phyloP scores from a whole-genome alignment of 92 coral and sea anemone genomes.

The Parazoanthus atlanticus region DNA sequence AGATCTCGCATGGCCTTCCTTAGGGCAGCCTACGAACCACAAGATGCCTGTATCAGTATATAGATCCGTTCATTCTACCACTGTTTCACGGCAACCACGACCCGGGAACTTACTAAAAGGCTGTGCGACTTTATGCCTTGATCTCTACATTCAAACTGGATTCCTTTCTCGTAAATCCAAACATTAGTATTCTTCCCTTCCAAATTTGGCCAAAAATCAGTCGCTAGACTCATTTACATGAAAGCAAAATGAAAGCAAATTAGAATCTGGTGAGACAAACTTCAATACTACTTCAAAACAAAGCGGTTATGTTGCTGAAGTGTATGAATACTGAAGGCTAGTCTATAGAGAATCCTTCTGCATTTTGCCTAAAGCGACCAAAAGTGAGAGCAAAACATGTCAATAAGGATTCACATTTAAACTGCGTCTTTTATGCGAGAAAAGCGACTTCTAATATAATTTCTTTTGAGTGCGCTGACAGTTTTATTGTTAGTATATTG shows the following conservation, averaged over 20 bases:
- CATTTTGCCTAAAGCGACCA: not conserved
- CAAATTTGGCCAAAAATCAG: slow-evolving; percentile 3
- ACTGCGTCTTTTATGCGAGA: not conserved
- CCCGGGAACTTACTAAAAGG: not conserved
- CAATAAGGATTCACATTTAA: not conserved
- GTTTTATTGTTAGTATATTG: slow-evolving; percentile 33
- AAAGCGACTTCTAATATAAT: not conserved
- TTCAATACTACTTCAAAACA: not conserved
- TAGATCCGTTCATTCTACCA: not conserved
- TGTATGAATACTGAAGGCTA: not conserved
- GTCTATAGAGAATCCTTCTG: not conserved
- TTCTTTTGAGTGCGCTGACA: slow-evolving; percentile 28
- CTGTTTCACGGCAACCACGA: not conserved
- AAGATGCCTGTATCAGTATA: not conserved
- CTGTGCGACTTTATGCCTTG: not conserved
- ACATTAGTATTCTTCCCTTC: not conserved
- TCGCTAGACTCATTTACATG: not conserved
- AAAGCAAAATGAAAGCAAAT: not conserved
- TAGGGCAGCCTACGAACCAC: slow-evolving; percentile 67
- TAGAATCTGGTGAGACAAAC: not conserved
- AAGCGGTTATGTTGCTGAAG: not conserved
- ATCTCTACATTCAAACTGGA: not conserved
- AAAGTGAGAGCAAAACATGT: not conserved
- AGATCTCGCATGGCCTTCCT: slow-evolving; percentile 82
- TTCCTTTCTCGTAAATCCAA: slow-evolving; percentile 17